Evolutionary conservation across 35 echinoderm and acorn worm species (phyloP).

Genomic region (Diadema setosum): DNA sequence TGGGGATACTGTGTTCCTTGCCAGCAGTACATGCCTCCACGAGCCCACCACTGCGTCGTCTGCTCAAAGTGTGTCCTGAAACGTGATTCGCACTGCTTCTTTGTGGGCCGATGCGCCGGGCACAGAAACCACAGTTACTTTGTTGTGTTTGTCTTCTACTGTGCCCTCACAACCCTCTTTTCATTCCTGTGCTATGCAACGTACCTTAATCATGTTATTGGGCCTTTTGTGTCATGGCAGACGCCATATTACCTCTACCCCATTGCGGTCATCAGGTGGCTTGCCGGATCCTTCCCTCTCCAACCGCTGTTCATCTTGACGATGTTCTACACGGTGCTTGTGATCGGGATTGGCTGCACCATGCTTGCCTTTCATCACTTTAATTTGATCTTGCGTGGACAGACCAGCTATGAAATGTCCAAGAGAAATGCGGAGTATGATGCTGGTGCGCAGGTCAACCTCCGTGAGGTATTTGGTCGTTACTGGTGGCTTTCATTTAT

Average conservation of each 20-base stretch:
- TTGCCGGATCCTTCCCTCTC: constrained; percentile 8
- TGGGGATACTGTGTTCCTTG: constrained; percentile 87
- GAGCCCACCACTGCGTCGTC: constrained; percentile 76
- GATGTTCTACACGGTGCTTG: constrained; percentile 56
- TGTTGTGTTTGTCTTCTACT: constrained; percentile 70
- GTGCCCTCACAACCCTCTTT: constrained; percentile 23
- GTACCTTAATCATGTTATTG: constrained; percentile 46
- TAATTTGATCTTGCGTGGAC: constrained; percentile 36
- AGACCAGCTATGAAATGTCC: constrained; percentile 61
- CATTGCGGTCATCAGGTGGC: constrained; percentile 42
- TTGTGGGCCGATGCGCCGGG: constrained; percentile 68
- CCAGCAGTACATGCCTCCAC: constrained; percentile 81
- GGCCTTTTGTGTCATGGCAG: constrained; percentile 23
- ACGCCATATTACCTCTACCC: constrained; percentile 53
- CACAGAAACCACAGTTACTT: constrained; percentile 74
- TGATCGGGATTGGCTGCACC: constrained; percentile 26
- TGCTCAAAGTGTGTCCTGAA: constrained; percentile 78
- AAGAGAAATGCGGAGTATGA: constrained; percentile 1
- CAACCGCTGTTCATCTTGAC: constrained; percentile 26
- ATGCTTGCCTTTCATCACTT: constrained; percentile 56
- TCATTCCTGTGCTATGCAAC: not conserved
- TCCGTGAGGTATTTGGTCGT: constrained; percentile 69
- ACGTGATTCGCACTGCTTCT: constrained; percentile 80
- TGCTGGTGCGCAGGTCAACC: constrained; percentile 26
- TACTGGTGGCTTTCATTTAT: constrained; percentile 73